Evolutionary conservation across 1,140 invertebrate species (phyloP).

Genomic region (Drosophila pruinosa): DNA sequence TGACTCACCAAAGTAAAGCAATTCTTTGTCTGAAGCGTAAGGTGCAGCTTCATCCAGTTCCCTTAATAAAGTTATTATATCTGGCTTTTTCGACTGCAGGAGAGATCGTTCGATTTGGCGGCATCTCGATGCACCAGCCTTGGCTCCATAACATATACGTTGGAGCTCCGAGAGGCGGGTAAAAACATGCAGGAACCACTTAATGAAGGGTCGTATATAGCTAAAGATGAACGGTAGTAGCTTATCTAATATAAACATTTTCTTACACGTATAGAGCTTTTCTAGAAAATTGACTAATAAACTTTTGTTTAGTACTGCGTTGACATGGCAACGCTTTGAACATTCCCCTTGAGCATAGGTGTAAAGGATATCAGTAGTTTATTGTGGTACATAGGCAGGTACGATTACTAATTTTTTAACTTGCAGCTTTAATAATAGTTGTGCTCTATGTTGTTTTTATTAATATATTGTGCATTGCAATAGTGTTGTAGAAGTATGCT

Average conservation of each 20-base stretch:
- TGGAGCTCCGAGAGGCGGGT: conserved; percentile 95
- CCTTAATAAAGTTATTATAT: conserved; percentile 87
- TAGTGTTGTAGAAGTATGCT: conserved; percentile 1
- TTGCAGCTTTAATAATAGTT: not conserved
- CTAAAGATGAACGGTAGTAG: conserved; percentile 84
- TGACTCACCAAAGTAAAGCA: conserved; percentile 72
- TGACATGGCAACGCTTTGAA: conserved; percentile 15
- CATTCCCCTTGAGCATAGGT: not conserved
- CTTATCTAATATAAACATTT: conserved; percentile 69
- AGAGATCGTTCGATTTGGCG: conserved; percentile 90
- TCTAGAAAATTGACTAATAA: conserved; percentile 1
- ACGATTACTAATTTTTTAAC: not conserved
- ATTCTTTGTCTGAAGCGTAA: conserved; percentile 83
- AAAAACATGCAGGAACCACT: conserved; percentile 93
- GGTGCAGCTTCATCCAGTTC: conserved; percentile 87
- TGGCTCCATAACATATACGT: conserved; percentile 94
- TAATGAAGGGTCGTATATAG: conserved; percentile 90
- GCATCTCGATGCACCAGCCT: conserved; percentile 88
- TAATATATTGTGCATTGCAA: not conserved
- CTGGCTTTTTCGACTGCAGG: conserved; percentile 86
- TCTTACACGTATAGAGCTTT: not conserved
- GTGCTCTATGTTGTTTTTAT: not conserved
- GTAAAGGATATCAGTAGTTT: not conserved
- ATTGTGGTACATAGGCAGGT: not conserved
- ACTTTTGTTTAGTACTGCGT: conserved; percentile 30